Percentiles rank a stretch among this genome's conserved stretches.
These are phyloP conservation scores for Acropora tenuis DNA, from an alignment of 64 coral and sea anemone species.

Conservation along the genomic window DNA sequence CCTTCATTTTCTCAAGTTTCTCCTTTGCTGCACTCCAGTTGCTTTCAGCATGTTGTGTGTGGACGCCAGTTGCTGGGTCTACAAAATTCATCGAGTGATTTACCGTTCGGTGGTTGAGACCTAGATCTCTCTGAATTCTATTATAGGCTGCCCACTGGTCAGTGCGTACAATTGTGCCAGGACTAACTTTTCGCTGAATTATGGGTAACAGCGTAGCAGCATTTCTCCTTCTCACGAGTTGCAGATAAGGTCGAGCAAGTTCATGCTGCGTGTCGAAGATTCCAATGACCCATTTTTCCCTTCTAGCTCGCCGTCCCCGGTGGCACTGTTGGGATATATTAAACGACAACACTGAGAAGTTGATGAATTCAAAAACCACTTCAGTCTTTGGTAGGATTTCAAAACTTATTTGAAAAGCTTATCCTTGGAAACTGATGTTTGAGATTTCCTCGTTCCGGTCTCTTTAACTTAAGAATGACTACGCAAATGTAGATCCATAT, in stretches of 20 bases:
- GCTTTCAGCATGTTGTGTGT: not conserved
- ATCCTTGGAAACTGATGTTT: too few species aligned
- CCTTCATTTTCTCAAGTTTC: too few species aligned
- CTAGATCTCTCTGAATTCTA: slow-evolving; percentile 6
- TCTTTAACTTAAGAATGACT: too few species aligned
- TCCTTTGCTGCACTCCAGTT: too few species aligned
- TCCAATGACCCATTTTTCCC: slow-evolving; percentile 46
- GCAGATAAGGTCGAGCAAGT: slow-evolving; percentile 31
- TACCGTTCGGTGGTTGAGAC: too few species aligned
- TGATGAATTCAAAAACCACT: too few species aligned
- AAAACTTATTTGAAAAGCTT: too few species aligned
- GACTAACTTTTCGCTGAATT: slow-evolving; percentile 17
- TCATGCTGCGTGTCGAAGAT: slow-evolving; percentile 34
- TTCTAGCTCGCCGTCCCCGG: slow-evolving; percentile 37
- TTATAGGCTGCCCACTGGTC: slow-evolving; percentile 42
- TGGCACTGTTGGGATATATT: slow-evolving; percentile 5
- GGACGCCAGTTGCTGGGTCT: slow-evolving; percentile 43
- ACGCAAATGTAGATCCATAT: too few species aligned
- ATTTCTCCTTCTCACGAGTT: slow-evolving; percentile 17
- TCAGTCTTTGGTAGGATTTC: too few species aligned
- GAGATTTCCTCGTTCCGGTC: too few species aligned
- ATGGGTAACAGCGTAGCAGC: not conserved
- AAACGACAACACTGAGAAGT: too few species aligned
- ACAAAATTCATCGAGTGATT: slow-evolving; percentile 23
- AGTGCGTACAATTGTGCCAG: slow-evolving; percentile 1